These are phyloP conservation scores for Eristalis arbustorum DNA, from an alignment of 2,888 invertebrate species.

Conservation along the genomic window DNA sequence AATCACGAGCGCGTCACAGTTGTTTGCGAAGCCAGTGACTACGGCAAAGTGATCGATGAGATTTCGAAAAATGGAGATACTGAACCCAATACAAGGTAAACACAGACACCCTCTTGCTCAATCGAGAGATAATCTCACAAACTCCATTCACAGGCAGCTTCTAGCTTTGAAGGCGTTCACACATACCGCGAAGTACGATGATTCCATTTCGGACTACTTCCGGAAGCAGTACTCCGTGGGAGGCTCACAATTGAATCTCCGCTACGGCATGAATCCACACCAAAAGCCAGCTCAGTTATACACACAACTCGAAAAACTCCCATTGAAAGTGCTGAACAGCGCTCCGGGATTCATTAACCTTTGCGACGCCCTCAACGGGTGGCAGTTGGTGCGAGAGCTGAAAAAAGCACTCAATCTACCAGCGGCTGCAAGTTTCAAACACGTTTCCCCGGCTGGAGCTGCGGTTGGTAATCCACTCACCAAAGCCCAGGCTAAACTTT, in stretches of 20 bases:
- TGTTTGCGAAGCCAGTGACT: constrained; percentile 95
- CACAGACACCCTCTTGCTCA: neutral
- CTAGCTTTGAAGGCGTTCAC: constrained; percentile 96
- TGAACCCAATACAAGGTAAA: constrained; percentile 81
- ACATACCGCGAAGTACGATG: constrained; percentile 96
- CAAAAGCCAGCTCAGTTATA: constrained; percentile 97
- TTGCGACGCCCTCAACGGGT: constrained; percentile 98
- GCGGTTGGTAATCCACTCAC: constrained; percentile 92
- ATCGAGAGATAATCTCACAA: neutral
- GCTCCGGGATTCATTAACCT: constrained; percentile 98
- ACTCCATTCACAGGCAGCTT: constrained; percentile 83
- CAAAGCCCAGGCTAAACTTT: constrained; percentile 90
- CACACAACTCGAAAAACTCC: constrained; percentile 89
- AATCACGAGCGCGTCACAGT: constrained; percentile 97
- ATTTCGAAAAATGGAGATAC: constrained; percentile 87
- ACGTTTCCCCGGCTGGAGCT: constrained; percentile 98
- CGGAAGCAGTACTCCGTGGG: constrained; percentile 92
- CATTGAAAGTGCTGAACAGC: constrained; percentile 94
- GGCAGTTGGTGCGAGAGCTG: constrained; percentile 96
- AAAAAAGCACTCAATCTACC: constrained; percentile 89
- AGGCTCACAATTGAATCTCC: constrained; percentile 89
- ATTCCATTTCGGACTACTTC: constrained; percentile 96
- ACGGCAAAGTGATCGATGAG: constrained; percentile 87
- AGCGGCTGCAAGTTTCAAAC: constrained; percentile 98
- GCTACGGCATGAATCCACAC: constrained; percentile 99